These are phyloP conservation scores for Drosophila trapezifrons DNA, from an alignment of 1,140 invertebrate species.

Conservation along the genomic window DNA sequence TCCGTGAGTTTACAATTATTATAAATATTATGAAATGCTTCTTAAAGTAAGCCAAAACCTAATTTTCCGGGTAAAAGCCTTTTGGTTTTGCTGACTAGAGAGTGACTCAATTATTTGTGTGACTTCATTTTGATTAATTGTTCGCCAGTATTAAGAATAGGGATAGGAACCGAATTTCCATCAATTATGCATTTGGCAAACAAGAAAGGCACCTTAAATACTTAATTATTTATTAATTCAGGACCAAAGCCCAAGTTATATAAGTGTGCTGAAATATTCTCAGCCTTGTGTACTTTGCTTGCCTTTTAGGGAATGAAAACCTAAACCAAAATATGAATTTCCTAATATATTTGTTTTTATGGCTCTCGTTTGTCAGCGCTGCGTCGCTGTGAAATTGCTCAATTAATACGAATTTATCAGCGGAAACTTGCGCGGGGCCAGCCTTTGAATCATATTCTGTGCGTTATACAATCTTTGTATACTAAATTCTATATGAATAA, in stretches of 20 bases:
- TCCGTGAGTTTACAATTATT: conserved; percentile 90
- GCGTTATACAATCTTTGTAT: conserved; percentile 35
- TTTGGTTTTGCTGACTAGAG: not conserved
- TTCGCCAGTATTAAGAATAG: not conserved
- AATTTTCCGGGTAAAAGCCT: not conserved
- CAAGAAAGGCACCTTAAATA: not conserved
- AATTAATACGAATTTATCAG: conserved; percentile 59
- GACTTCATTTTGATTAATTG: conserved; percentile 5
- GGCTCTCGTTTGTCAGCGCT: not conserved
- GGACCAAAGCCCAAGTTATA: not conserved
- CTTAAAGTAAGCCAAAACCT: not conserved
- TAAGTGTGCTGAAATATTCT: not conserved
- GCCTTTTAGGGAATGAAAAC: conserved; percentile 7
- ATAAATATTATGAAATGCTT: not conserved
- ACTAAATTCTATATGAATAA: conserved; percentile 22
- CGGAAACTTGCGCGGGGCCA: conserved; percentile 28
- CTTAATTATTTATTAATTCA: not conserved
- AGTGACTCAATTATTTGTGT: conserved; percentile 3
- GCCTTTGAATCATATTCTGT: conserved; percentile 37
- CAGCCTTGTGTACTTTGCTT: not conserved
- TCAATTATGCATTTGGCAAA: not conserved
- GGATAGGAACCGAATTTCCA: not conserved
- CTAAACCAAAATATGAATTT: conserved; percentile 10
- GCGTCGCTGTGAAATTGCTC: conserved; percentile 36
- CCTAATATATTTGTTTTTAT: conserved; percentile 27